A percentile compares a stretch with the other conserved stretches of the same genome.
phyloP scores from a whole-genome alignment of 2,113 vertebrate species.

The Laticauda laticaudata region DNA sequence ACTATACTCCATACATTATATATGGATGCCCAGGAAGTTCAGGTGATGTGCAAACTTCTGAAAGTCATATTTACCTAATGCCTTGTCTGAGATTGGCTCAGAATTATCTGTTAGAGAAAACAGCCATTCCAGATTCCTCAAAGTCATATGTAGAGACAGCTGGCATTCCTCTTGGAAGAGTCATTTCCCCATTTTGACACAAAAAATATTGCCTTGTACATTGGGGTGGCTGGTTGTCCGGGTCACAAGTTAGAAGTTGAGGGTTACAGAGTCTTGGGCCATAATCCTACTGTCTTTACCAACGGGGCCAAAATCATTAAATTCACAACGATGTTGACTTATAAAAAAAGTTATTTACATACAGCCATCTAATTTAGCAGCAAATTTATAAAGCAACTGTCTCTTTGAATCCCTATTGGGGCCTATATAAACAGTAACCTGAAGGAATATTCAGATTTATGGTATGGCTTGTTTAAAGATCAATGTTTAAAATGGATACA shows the following conservation, averaged over 20 bases:
- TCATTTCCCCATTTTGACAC: background rate
- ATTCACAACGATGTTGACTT: background rate
- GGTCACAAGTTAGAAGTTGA: background rate
- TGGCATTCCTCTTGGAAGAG: background rate
- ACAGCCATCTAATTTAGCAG: conserved; percentile 59
- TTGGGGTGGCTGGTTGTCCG: background rate
- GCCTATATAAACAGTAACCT: conserved; percentile 75
- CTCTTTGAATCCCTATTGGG: conserved; percentile 79
- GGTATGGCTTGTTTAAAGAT: conserved; percentile 66
- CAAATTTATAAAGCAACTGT: conserved; percentile 82
- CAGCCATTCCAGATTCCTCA: background rate
- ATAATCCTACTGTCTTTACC: background rate
- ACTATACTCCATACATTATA: background rate
- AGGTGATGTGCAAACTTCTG: background rate
- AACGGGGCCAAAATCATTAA: background rate
- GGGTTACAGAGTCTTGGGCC: background rate
- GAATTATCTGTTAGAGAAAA: background rate
- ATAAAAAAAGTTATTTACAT: conserved; percentile 68
- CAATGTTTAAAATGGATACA: conserved; percentile 74
- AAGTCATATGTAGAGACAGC: background rate
- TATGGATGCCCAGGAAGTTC: background rate
- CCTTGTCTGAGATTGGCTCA: background rate
- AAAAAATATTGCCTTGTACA: background rate
- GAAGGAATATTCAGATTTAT: conserved; percentile 75
- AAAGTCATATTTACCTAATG: background rate